These are phyloP conservation scores for Fragum sueziense DNA, from an alignment of 2,888 invertebrate species.

Conservation along the genomic window DNA sequence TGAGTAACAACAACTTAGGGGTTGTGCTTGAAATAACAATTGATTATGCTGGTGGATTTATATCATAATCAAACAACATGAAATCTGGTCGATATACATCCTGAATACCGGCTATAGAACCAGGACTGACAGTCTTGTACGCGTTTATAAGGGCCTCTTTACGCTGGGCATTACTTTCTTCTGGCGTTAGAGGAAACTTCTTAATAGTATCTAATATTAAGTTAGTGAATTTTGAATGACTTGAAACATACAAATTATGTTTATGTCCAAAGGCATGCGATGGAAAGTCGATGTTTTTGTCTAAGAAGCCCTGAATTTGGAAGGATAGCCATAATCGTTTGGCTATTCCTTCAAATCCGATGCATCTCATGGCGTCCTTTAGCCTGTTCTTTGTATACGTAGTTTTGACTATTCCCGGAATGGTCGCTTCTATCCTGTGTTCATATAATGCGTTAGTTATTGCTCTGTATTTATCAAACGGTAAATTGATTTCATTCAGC, in stretches of 20 bases:
- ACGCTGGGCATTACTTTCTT: neutral
- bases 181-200: neutral
- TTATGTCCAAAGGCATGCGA: neutral
- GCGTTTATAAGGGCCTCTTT: neutral
- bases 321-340: neutral
- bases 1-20: no score
- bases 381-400: neutral
- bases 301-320: slow-evolving; percentile 2
- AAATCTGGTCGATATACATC: neutral
- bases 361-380: neutral
- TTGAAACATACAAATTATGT: neutral
- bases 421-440: neutral
- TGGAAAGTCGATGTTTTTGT: neutral
- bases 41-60: neutral
- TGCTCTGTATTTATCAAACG: neutral
- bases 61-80: neutral
- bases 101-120: neutral
- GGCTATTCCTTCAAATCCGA: neutral
- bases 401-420: slow-evolving; percentile 1
- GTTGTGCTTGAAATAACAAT: no score
- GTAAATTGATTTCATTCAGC: neutral
- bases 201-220: neutral
- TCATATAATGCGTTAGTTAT: neutral
- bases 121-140: neutral
- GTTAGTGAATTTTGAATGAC: neutral